Evolutionary conservation across 1,140 invertebrate species (phyloP).

Genomic region (Cryptotermes secundus): DNA sequence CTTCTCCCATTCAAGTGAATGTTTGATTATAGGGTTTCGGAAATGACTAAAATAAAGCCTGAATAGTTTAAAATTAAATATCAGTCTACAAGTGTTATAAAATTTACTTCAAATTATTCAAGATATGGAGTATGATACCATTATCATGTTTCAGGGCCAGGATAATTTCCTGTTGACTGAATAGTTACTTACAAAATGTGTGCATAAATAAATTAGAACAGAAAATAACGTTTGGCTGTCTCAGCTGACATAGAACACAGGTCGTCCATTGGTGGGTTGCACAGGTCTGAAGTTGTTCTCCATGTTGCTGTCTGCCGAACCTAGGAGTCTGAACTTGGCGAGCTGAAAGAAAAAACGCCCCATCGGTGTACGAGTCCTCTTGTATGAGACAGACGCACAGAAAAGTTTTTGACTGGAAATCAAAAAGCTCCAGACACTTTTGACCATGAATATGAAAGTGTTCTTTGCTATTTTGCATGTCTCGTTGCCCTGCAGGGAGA

Average conservation of each 20-base stretch:
- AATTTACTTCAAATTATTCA: too few species aligned
- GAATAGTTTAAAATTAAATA: too few species aligned
- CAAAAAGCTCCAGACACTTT: not conserved
- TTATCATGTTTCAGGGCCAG: too few species aligned
- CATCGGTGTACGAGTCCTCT: constrained; percentile 65
- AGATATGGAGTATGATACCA: too few species aligned
- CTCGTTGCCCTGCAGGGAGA: not conserved
- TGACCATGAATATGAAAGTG: not conserved
- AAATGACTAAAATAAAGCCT: too few species aligned
- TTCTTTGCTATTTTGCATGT: not conserved
- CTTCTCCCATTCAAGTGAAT: too few species aligned
- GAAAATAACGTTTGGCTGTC: not conserved
- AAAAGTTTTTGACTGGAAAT: not conserved
- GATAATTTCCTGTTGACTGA: too few species aligned
- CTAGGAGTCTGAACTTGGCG: constrained; percentile 20
- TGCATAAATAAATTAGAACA: not conserved
- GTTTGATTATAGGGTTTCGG: too few species aligned
- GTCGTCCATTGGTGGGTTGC: constrained; percentile 26
- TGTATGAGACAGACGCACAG: not conserved
- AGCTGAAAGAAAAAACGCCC: constrained; percentile 32
- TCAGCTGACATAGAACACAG: constrained; percentile 25
- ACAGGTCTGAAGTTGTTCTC: constrained; percentile 32
- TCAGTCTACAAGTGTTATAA: too few species aligned
- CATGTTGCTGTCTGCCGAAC: not conserved
- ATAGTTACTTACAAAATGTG: too few species aligned